Evolutionary conservation across 2,888 invertebrate genomes (phyloP), one percentile per base, ranked within the genome.

Genomic region (Chalcis sispes): DNA sequence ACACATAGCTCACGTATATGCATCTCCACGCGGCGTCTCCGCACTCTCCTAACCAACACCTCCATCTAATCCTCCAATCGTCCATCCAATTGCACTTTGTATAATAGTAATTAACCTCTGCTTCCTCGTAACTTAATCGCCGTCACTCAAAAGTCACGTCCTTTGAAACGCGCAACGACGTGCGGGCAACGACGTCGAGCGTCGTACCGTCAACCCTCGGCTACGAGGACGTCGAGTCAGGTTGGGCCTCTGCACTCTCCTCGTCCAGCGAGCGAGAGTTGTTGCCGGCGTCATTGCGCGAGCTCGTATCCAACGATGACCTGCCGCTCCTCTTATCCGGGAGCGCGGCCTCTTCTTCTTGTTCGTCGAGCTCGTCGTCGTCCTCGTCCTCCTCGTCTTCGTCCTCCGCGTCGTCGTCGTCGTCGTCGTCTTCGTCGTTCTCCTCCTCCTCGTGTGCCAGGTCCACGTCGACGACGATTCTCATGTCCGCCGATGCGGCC

Each of bases 221-320:
- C 88, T 88, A 88, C 88, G 88, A 87, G 74, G 88, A 88, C 70
- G 88, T 88, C 72, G 88, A 88, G 82, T 88, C 88, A 72, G 88
- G 88, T 80, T 85, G 83, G 79, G 83, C 77, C 54, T 81, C 83
- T 56, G 81, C 78, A 72, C 84, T 83, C 77, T 79, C 82, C 75
- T 84, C 83, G 72, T 81, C 82, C 66, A 78, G 78, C 75, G 79
- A 80, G 71, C 66, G 70, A 58, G 73, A 59, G 76, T 62, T 66
- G 56, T 46, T 8, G n/a, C 54, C 77, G 42, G 74, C 76, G 32
- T 71, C 52, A 72, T 75, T 77, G 50, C 40, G 64, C 42, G 65
- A 66, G 56, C 13, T 62, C 56, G 56, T 18, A 1, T 15, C 67
- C 42, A 54, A n/a, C 18, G 50, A 20, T 25, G n/a, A n/a, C n/a